Evolutionary conservation across 37 sponge, comb jelly and placozoan genomes (phyloP).

Genomic region (Chondrosia reniformis): DNA sequence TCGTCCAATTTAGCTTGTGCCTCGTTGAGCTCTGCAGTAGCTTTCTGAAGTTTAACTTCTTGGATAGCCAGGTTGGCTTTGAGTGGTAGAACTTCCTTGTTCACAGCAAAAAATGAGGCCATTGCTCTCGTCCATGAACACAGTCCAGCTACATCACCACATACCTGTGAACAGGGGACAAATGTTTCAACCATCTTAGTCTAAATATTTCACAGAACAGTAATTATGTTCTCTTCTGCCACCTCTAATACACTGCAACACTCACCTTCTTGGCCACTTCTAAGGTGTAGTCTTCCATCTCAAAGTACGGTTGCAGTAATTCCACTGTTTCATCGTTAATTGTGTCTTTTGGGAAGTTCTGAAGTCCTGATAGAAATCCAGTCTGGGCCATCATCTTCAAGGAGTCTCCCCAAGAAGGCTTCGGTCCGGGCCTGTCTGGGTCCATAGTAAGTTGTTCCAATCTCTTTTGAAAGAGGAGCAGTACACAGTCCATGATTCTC

Average conservation of each 20-base stretch:
- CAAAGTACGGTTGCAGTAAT: slow-evolving; percentile 92
- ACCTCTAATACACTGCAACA: too few relatives aligned
- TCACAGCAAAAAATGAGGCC: slow-evolving; percentile 86
- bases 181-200: neutral
- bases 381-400: slow-evolving; percentile 94
- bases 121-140: slow-evolving; percentile 99
- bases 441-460: slow-evolving; percentile 57
- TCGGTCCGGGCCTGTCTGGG: slow-evolving; percentile 80
- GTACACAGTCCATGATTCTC: slow-evolving; percentile 99
- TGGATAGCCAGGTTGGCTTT: slow-evolving; percentile 95
- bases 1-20: slow-evolving; percentile 93
- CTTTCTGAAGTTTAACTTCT: slow-evolving; percentile 66
- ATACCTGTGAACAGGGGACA: slow-evolving; percentile 43
- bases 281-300: slow-evolving; percentile 92
- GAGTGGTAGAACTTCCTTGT: slow-evolving; percentile 97
- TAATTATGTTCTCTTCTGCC: too few relatives aligned
- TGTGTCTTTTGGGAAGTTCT: slow-evolving; percentile 92
- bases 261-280: slow-evolving; percentile 82
- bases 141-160: slow-evolving; percentile 99
- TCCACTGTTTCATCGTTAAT: slow-evolving; percentile 99
- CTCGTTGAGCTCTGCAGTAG: slow-evolving; percentile 65
- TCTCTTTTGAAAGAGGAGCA: slow-evolving; percentile 84
- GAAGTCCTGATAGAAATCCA: slow-evolving; percentile 83
- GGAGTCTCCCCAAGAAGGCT: slow-evolving; percentile 93
- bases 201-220: neutral